Conservation (phyloP, 2,888 invertebrate genomes). For the Acleris sparsana region DNA sequence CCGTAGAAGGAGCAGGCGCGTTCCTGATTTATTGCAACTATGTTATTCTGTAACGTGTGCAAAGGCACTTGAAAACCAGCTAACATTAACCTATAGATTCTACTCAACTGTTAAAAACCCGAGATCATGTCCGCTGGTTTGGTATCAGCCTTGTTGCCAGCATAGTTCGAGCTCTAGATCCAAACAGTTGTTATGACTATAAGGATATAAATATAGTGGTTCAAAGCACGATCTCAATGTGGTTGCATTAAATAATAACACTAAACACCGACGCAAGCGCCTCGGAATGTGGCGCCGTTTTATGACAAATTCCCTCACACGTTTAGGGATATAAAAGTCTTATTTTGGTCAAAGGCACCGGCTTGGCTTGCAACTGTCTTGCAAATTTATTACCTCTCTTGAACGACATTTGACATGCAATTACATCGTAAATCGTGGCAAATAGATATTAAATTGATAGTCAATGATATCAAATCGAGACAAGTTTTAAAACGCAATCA, state of each 20-base stretch:
- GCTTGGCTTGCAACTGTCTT: slow-evolving; percentile 39
- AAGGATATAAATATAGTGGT: no score
- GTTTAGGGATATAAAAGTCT: slow-evolving; percentile 50
- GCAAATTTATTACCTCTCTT: slow-evolving; percentile 49
- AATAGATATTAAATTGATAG: slow-evolving; percentile 44
- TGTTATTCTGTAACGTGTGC: no score
- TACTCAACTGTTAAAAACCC: no score
- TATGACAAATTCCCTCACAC: slow-evolving; percentile 54
- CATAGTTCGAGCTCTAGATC: no score
- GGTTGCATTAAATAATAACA: no score
- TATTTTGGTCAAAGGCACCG: slow-evolving; percentile 47
- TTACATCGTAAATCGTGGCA: slow-evolving; percentile 44
- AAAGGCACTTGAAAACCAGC: no score
- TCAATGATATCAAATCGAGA: slow-evolving; percentile 45
- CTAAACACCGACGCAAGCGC: slow-evolving; percentile 34
- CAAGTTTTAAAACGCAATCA: slow-evolving; percentile 46
- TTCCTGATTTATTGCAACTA: slow-evolving; percentile 45
- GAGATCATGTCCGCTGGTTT: no score
- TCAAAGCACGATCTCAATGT: no score
- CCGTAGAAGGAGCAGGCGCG: slow-evolving; percentile 43
- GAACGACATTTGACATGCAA: slow-evolving; percentile 49
- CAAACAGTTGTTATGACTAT: no score
- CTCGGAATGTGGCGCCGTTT: slow-evolving; percentile 45
- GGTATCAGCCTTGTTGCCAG: no score
- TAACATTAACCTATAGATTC: no score